Evolutionary conservation across 35 echinoderm and acorn worm species (phyloP).

Genomic region (Lytechinus variegatus): DNA sequence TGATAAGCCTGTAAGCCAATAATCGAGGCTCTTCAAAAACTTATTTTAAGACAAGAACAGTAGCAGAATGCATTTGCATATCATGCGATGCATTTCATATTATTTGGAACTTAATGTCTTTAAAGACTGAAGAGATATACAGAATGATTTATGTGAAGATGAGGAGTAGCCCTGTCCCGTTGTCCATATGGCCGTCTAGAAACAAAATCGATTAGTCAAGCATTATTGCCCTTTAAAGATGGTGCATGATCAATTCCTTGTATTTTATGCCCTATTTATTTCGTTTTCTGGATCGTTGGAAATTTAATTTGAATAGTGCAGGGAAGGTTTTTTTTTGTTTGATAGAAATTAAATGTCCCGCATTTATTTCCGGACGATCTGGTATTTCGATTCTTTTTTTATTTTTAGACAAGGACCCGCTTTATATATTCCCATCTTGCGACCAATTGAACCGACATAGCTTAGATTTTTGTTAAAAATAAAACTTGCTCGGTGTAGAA

Average conservation of each 20-base stretch:
- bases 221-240: not conserved
- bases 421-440: not conserved
- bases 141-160: too few species aligned
- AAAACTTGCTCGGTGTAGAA: not conserved
- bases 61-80: too few species aligned
- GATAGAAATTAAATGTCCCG: not conserved
- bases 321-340: not conserved
- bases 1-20: too few species aligned
- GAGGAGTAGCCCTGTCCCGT: too few species aligned
- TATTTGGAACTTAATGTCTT: too few species aligned
- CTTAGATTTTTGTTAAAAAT: not conserved
- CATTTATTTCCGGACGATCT: not conserved
- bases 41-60: too few species aligned
- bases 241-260: not conserved
- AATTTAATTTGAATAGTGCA: not conserved
- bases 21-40: too few species aligned
- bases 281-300: not conserved
- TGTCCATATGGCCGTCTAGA: not conserved
- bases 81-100: too few species aligned
- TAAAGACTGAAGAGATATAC: too few species aligned
- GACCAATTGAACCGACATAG: not conserved
- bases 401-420: not conserved
- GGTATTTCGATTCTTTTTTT: not conserved
- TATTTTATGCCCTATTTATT: constrained; percentile 7
- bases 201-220: not conserved